Evolutionary conservation across 64 coral and sea anemone genomes (phyloP), one percentile per base, ranked within the genome.

Genomic region (Dendrophyllia cribrosa): DNA sequence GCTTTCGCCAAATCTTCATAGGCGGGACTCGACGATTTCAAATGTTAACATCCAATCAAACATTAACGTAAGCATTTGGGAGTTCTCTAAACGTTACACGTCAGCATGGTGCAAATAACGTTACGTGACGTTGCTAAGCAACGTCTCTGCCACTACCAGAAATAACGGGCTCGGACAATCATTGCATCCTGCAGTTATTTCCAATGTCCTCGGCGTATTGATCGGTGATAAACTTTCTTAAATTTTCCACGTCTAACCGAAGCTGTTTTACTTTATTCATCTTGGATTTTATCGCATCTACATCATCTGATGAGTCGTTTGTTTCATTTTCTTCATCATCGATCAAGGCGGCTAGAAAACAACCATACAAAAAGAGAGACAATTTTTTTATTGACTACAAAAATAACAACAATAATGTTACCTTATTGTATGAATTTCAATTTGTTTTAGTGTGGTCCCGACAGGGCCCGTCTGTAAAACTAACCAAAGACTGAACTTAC

Each of bases 161-260:
- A 72, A 9, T 5, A 3, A 5, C 10, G 2, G 26, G 6, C 43
- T 13, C 25, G 11, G n/a, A 3, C 11, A 70, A 52, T 87, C 80
- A 97, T 44, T 97, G 95, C 77, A 92, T 91, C 50, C 89, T 97
- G 64, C 95, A 97, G 51, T 97, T 97, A 58, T 94, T 97, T 22
- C 95, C 95, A 71, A 97, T 89, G 59, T 97, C 95, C 76, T 97
- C 95, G 23, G 95, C 95, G 17, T 97, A 97, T 15, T 97, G 95
- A 45, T 97, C 88, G 26, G 92, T 94, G 14, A 97, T 88, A 43
- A 97, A 94, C 77, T 77, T 97, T 94, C 95, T 87, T 23, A 97
- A 62, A 43, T 80, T 58, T 67, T 97, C 95, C 51, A 97, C 93
- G 47, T 97, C 95, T 71, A 74, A 89, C 25, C 90, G 95, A 25